Conservation (phyloP, 1,140 invertebrate species). For the Dendrolimus kikuchii region DNA sequence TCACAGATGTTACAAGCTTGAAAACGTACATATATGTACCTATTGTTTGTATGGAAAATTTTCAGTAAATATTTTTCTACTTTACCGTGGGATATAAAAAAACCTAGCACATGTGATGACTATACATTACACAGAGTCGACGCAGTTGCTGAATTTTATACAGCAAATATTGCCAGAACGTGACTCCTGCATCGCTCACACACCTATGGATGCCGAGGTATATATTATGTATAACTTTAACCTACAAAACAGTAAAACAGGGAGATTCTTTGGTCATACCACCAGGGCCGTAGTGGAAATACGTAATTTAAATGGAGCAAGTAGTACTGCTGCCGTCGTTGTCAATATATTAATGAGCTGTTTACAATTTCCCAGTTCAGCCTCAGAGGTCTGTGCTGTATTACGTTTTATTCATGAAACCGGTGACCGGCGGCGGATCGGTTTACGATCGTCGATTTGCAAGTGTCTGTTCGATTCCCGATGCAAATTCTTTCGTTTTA, state of each 20-base stretch:
- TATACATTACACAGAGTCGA: slow-evolving; percentile 23
- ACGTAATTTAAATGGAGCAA: too few relatives aligned
- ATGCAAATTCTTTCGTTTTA: slow-evolving; percentile 42
- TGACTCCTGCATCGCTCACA: slow-evolving; percentile 32
- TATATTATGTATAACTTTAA: slow-evolving; percentile 3
- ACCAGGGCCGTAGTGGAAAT: too few relatives aligned
- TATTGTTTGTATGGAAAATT: too few relatives aligned
- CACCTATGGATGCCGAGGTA: slow-evolving; percentile 8
- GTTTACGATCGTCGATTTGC: slow-evolving; percentile 45
- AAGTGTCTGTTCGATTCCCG: slow-evolving; percentile 38
- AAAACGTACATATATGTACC: too few relatives aligned
- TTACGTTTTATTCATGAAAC: slow-evolving; percentile 40
- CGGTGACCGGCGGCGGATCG: slow-evolving; percentile 29
- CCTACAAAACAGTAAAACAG: not conserved
- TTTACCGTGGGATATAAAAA: slow-evolving; percentile 15
- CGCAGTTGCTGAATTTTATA: slow-evolving; percentile 51
- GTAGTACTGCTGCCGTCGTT: too few relatives aligned
- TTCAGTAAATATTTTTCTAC: not conserved
- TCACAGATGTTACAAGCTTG: too few relatives aligned
- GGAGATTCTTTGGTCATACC: too few relatives aligned
- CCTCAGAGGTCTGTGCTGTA: slow-evolving; percentile 2
- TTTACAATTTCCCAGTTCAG: too few relatives aligned
- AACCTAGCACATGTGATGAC: slow-evolving; percentile 21
- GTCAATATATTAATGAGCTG: too few relatives aligned
- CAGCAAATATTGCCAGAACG: slow-evolving; percentile 59